phyloP scores from a whole-genome alignment of 53 echinoderm and acorn worm genomes.

The Luidia sarsii region DNA sequence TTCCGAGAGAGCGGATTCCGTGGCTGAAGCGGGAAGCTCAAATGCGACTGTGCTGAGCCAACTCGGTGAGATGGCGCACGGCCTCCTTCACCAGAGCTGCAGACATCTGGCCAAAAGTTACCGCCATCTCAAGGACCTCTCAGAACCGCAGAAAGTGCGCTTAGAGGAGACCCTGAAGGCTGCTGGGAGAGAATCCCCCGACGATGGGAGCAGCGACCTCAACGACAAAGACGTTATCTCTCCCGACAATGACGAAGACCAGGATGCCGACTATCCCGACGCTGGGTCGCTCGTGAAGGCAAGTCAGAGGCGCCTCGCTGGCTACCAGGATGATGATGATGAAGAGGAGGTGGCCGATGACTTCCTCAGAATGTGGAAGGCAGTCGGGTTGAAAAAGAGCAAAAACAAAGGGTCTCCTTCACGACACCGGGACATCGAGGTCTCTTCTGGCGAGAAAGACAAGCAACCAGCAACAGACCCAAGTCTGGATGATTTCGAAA shows the following conservation, averaged over 20 bases:
- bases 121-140: background rate
- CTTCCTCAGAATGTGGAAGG: slow-evolving; percentile 20
- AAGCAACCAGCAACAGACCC: no score
- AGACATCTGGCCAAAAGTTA: slow-evolving; percentile 16
- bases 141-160: background rate
- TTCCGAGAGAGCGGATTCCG: no score
- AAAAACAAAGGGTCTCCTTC: no score
- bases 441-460: no score
- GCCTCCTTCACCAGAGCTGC: slow-evolving; percentile 9
- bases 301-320: background rate
- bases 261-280: background rate
- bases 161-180: background rate
- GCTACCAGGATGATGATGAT: background rate
- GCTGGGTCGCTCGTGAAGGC: background rate
- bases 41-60: background rate
- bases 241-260: background rate
- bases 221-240: background rate
- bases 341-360: background rate
- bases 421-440: no score
- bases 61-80: background rate
- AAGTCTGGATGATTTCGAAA: no score
- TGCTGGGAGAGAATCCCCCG: background rate
- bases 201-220: no score
- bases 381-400: background rate
- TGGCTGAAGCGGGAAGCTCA: no score